phyloP scores from a whole-genome alignment of 2,888 invertebrate species.

The Acleris sparsana region DNA sequence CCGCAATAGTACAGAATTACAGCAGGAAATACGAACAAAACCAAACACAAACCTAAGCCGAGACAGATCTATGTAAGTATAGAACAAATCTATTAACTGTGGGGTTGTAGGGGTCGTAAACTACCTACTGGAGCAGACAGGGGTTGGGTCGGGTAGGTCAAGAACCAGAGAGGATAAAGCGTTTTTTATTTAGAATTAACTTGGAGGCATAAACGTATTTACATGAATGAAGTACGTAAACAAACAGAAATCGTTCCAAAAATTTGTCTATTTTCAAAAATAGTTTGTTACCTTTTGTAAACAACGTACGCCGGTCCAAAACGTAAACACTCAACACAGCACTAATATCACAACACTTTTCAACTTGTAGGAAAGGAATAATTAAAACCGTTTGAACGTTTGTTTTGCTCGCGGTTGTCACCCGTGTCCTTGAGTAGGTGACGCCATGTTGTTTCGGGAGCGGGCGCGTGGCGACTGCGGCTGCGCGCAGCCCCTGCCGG shows the following conservation, averaged over 20 bases:
- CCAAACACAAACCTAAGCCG: neutral
- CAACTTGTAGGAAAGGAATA: slow-evolving; percentile 1
- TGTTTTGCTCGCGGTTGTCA: slow-evolving; percentile 70
- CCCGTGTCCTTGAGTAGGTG: slow-evolving; percentile 69
- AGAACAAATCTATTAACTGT: slow-evolving; percentile 21
- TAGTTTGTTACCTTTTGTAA: slow-evolving; percentile 64
- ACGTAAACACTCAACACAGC: slow-evolving; percentile 40
- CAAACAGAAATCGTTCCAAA: neutral
- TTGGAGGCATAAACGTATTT: neutral
- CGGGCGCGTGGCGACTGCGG: slow-evolving; percentile 81
- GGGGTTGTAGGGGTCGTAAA: slow-evolving; percentile 26
- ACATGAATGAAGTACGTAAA: neutral
- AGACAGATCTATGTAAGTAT: slow-evolving; percentile 26
- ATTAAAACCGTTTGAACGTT: slow-evolving; percentile 52
- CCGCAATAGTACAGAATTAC: neutral
- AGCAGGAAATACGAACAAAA: neutral
- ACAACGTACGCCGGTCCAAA: slow-evolving; percentile 64
- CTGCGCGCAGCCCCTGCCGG: slow-evolving; percentile 61
- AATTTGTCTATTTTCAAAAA: slow-evolving; percentile 12
- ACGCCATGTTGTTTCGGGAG: slow-evolving; percentile 75
- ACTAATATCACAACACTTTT: slow-evolving; percentile 36
- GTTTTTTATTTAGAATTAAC: neutral
- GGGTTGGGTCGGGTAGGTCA: slow-evolving; percentile 35
- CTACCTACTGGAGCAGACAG: slow-evolving; percentile 14
- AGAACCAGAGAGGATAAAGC: slow-evolving; percentile 5